Base-by-base conservation (phyloP, 2,797 vertebrate genomes). In the Falco peregrinus region DNA sequence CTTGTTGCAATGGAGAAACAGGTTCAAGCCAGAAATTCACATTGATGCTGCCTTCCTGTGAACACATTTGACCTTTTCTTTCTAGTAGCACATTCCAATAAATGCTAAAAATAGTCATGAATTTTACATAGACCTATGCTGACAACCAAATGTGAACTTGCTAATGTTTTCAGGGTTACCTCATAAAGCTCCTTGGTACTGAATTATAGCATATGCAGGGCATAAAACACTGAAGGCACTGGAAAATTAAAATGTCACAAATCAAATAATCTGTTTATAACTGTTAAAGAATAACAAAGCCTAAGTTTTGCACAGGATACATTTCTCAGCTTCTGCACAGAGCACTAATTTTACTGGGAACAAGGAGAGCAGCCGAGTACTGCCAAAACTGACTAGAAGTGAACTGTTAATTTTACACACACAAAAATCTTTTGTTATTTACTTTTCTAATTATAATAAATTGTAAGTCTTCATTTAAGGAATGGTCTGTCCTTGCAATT, bases 171-270 rank as follows among this genome's bases (percentile, higher is more conserved):
- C 41, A 29, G 41, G 8, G 24, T 69, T 79, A 33, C 17, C 9
- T 75, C 37, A 26, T 77, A 69, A 94, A 80, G 50, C 24, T 76
- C n/a, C 12, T 41, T 82, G 67, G 11, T 87, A 24, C 28, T 45
- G 11, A 78, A 69, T 75, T 82, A 35, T 4, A 45, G 33, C 0
- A 0, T n/a, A 41, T 63, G 10, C 1, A 1, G 28, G 18, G 5
- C 16, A 13, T 67, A 77, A 57, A 56, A 37, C 63, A 57, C 16
- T 1, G 2, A 81, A 78, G 74, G 20, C 84, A 59, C 12, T 83
- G 53, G 37, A 79, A 75, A 61, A 37, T 83, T 37, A 73, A 81
- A 69, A 56, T 60, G 39, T 53, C 63, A 70, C 31, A 39, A 39
- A 59, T 68, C 13, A 68, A 70, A 47, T 79, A 2, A 29, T 59